These are phyloP conservation scores for Petromus typicus DNA, from an alignment of 2,113 vertebrate species.

Conservation along the genomic window DNA sequence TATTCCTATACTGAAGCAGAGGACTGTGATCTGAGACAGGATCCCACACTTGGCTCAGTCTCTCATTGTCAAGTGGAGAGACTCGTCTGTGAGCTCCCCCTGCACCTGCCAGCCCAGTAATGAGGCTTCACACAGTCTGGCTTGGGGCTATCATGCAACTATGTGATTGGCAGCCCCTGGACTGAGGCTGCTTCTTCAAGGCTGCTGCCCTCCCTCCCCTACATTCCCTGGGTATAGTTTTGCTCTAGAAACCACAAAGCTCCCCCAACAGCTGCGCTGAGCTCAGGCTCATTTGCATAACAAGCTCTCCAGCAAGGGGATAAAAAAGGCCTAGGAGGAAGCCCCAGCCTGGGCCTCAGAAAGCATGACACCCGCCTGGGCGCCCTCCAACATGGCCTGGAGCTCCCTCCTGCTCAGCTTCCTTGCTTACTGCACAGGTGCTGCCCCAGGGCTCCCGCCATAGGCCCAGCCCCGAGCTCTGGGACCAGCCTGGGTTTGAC, in stretches of 20 bases:
- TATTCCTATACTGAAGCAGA: background rate
- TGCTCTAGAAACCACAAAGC: background rate
- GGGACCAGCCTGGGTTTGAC: background rate
- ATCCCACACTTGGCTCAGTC: background rate
- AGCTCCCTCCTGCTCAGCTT: background rate
- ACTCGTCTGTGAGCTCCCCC: background rate
- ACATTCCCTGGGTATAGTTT: background rate
- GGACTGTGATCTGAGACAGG: background rate
- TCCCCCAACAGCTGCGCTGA: background rate
- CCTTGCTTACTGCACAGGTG: too few species aligned
- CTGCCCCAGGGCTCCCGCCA: fast-evolving
- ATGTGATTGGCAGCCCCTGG: background rate
- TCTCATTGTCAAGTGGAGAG: background rate
- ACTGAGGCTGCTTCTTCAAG: fast-evolving
- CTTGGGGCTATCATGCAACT: background rate
- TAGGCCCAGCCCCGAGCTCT: fast-evolving
- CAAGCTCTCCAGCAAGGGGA: fast-evolving
- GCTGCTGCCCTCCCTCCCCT: background rate
- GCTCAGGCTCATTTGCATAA: slow-evolving; percentile 40
- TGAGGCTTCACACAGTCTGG: background rate
- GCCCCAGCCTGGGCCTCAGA: background rate
- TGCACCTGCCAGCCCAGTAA: background rate
- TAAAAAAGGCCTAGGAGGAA: background rate
- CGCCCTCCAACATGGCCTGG: fast-evolving
- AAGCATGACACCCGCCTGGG: background rate